phyloP scores from a whole-genome alignment of 2,888 invertebrate species.

The Sinhomidia bicolor region DNA sequence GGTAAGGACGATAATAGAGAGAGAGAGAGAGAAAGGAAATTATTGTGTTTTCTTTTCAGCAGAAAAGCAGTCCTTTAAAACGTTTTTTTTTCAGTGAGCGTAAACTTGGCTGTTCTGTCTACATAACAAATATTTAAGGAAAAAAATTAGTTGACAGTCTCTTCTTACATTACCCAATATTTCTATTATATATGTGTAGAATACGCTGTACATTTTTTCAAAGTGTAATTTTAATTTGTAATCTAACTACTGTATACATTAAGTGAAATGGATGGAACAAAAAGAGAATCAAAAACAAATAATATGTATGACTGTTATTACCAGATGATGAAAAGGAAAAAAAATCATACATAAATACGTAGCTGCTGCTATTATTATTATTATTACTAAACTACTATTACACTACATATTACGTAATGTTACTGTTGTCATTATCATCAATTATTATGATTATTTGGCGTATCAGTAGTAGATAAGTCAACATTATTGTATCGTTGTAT shows the following conservation, averaged over 20 bases:
- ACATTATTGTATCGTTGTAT: neutral
- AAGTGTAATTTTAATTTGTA: conserved; percentile 72
- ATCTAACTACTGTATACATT: conserved; percentile 45
- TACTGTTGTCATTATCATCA: neutral
- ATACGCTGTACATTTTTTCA: conserved; percentile 66
- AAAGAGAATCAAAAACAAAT: neutral
- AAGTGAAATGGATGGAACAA: neutral
- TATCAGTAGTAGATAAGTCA: neutral
- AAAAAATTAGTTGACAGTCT: conserved; percentile 8
- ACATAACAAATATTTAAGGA: too few species aligned
- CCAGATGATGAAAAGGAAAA: too few species aligned
- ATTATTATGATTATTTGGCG: neutral
- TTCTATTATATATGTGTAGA: conserved; percentile 32
- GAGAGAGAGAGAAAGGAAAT: too few species aligned
- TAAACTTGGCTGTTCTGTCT: conserved; percentile 15
- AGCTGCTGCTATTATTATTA: conserved; percentile 23
- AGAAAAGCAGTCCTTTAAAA: too few species aligned
- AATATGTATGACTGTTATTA: too few species aligned
- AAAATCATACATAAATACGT: too few species aligned
- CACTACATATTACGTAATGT: neutral
- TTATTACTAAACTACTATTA: neutral
- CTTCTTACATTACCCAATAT: neutral
- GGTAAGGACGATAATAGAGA: too few species aligned
- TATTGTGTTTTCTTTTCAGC: too few species aligned
- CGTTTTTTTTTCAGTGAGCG: neutral